Evolutionary conservation across 2,797 vertebrate species (phyloP).

Genomic region (Acipenser ruthenus): DNA sequence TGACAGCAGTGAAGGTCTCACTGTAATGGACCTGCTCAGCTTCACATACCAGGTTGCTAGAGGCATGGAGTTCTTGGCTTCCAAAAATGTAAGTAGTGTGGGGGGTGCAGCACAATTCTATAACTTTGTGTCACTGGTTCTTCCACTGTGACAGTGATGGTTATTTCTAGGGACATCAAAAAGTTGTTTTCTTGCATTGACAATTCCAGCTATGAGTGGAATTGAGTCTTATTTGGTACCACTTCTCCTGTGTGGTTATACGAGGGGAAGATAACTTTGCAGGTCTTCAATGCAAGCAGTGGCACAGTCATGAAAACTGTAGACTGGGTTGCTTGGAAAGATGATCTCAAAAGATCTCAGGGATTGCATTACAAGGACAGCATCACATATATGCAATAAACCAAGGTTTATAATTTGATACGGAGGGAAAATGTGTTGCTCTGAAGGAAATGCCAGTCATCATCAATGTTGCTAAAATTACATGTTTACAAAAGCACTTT

Average conservation of each 20-base stretch:
- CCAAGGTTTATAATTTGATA: conserved; percentile 44
- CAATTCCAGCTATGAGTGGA: too few species aligned
- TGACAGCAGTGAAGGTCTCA: conserved; percentile 76
- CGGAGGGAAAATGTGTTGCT: conserved; percentile 33
- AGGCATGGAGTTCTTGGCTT: conserved; percentile 96
- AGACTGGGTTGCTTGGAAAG: neutral
- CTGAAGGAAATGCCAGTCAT: conserved; percentile 44
- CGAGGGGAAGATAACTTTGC: too few species aligned
- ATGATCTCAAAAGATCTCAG: neutral
- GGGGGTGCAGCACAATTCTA: too few species aligned
- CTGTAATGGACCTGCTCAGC: conserved; percentile 83
- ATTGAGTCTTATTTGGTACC: too few species aligned
- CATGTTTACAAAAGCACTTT: conserved; percentile 12
- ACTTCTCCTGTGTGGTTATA: too few species aligned
- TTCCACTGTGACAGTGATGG: too few species aligned
- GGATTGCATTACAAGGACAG: conserved; percentile 11
- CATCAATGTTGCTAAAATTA: conserved; percentile 51
- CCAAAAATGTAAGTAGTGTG: conserved; percentile 82
- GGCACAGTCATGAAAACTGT: neutral
- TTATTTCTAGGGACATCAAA: too few species aligned
- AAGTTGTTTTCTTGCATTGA: too few species aligned
- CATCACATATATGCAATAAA: conserved; percentile 31
- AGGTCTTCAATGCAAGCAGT: too few species aligned
- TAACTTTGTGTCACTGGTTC: too few species aligned
- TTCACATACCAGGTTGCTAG: conserved; percentile 95